These are phyloP conservation scores for Lordiphosa fenestrarum DNA, from an alignment of 2,888 invertebrate genomes.

Conservation along the genomic window DNA sequence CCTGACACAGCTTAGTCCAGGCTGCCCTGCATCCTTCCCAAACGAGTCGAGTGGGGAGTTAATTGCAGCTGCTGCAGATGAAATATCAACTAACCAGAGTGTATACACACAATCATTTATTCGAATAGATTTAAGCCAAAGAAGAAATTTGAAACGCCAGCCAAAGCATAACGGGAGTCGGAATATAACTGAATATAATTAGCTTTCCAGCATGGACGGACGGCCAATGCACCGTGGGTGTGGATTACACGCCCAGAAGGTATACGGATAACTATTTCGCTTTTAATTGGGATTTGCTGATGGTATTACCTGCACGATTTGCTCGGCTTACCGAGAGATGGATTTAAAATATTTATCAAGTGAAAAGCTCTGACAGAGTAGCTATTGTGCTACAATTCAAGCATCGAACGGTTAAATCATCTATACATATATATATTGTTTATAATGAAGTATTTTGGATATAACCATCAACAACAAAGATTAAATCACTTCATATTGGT, in stretches of 20 bases:
- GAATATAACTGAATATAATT: conserved; percentile 76
- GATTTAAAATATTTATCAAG: too few relatives aligned
- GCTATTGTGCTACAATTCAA: too few relatives aligned
- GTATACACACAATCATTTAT: conserved; percentile 58
- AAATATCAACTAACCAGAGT: conserved; percentile 58
- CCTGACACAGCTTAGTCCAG: conserved; percentile 22
- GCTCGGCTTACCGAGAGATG: too few relatives aligned
- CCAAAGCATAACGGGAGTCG: conserved; percentile 59
- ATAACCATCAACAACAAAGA: too few relatives aligned
- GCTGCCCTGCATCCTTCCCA: too few relatives aligned
- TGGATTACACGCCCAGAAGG: background rate
- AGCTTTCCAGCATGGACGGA: conserved; percentile 45
- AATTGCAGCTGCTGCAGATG: conserved; percentile 41
- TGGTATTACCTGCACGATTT: too few relatives aligned
- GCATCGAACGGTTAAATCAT: too few relatives aligned
- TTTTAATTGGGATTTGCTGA: background rate
- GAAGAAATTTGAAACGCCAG: conserved; percentile 53
- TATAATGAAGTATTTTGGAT: too few relatives aligned
- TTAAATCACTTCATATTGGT: too few relatives aligned
- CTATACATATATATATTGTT: too few relatives aligned
- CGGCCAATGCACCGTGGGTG: conserved; percentile 35
- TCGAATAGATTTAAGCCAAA: conserved; percentile 33
- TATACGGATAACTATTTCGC: conserved; percentile 3
- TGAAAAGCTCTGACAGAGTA: too few relatives aligned
- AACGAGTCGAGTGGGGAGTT: background rate